Base-by-base conservation (phyloP, 2,113 vertebrate genomes). In the Prolemur simus region DNA sequence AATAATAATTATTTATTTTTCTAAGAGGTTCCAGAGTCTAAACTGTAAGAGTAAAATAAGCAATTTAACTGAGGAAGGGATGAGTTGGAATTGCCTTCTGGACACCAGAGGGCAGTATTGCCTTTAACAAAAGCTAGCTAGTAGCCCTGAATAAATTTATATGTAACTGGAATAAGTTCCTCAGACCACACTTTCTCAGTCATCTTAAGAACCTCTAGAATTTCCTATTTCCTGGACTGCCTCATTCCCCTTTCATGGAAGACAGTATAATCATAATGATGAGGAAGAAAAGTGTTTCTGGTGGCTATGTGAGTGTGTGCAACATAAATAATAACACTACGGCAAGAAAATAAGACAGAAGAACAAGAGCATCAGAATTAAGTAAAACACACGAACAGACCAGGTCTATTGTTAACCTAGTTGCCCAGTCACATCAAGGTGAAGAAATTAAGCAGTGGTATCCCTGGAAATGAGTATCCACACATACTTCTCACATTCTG, bases 41-140 rank as follows among this genome's bases (percentile, higher is more conserved):
- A 64, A 88, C 37, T 87, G 0, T 32, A 80, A 76, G 25, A 60
- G 9, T 60, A 60, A 52, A 56, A 56, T 8, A 52, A 82, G 8
- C 39, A 89, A 77, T 85, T 87, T 63, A 83, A 80, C 42, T 37
- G n/a, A 92, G 27, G 21, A 89, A 69, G n/a, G 37, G 13, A 60
- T 9, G 21, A 2, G 1, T n/a, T 89, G 60, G 3, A 90, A 95
- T n/a, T 68, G 17, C 37, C 27, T 91, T 94, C 39, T 94, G 80
- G 45, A 90, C 98, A 98, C 96, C 3, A 98, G 98, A 98, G 98
- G 98, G 98, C 98, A 98, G 97, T 91, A 34, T 89, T 98, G 97
- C 17, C 89, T 83, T 96, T 85, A 91, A 80, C n/a, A 34, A 96
- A 84, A 80, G 64, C 47, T 39, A 89, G 23, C 4, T 68, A 92